Evolutionary conservation across 2,113 vertebrate species (phyloP).

Genomic region (Nothoprocta perdicaria): DNA sequence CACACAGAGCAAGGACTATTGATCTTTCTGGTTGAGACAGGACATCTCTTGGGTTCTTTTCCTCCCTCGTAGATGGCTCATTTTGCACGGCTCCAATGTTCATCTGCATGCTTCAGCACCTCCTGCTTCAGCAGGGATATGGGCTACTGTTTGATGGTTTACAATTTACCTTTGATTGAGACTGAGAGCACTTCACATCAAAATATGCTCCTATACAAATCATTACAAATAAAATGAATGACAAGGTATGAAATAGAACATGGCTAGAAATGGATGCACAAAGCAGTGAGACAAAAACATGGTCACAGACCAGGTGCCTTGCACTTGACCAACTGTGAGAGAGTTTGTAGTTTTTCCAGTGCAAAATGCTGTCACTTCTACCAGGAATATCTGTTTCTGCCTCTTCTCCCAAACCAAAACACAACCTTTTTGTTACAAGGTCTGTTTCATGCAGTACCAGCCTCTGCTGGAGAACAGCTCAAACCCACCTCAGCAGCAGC

Average conservation of each 20-base stretch:
- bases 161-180: slow-evolving; percentile 39
- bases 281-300: neutral
- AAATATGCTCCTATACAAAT: slow-evolving; percentile 13
- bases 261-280: neutral
- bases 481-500: slow-evolving; percentile 21
- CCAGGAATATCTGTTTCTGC: neutral
- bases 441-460: neutral
- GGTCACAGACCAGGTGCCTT: neutral
- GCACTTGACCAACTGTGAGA: neutral
- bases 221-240: neutral
- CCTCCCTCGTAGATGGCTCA: neutral
- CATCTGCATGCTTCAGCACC: slow-evolving; percentile 4
- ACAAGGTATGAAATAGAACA: neutral
- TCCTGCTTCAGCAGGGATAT: neutral
- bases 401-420: slow-evolving; percentile 24
- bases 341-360: neutral
- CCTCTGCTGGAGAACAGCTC: neutral
- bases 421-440: neutral
- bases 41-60: neutral
- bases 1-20: fast-evolving
- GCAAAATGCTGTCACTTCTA: neutral
- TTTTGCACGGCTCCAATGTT: neutral
- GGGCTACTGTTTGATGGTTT: neutral
- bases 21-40: neutral
- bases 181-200: slow-evolving; percentile 16